Evolutionary conservation across 2,797 vertebrate species (phyloP), one percentile per base, ranked within the genome.

Genomic region (Phylloscopus collybita): DNA sequence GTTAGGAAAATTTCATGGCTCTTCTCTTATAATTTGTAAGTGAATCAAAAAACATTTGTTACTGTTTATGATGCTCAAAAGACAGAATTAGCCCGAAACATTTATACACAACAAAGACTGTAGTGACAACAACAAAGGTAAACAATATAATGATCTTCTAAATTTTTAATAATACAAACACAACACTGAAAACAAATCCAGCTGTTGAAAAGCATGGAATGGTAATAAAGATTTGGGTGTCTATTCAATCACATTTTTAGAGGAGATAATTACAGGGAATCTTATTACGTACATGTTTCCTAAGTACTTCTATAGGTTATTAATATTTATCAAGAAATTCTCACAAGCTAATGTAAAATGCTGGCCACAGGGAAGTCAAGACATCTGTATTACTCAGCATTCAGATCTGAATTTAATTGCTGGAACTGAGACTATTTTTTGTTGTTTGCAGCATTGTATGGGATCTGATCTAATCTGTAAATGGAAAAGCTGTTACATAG

Each of bases 1-100:
- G 98, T 98, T 98, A 98, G 94, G 97, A 97, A 98, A 98, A 97
- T 97, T 98, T 98, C 95, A 96, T 96, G 97, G 92, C 96, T 98
- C 92, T 97, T 97, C 96, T 97, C 96, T 96, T 97, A 96, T 97
- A 98, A 98, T 98, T 98, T 98, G 98, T 98, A 98, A 97, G 97
- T 96, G 97, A 98, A 98, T 98, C 97, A 98, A 98, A 97, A 92
- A 97, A 64, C 95, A 97, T 98, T 98, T 97, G 97, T 97, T 98
- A 97, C 97, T 97, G 95, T 97, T 98, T 97, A 98, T 97, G 88
- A 97, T 97, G 85, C 93, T 97, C 95, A 97, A 97, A 97, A 97
- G 97, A 93, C 88, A 97, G 96, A 98, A 97, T 95, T 96, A 95
- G 67, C 92, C 74, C 82, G 78, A 97, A 97, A 97, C 74, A 92